Percentiles rank a stretch among this genome's conserved stretches.
These are phyloP conservation scores for honey bee (Apis mellifera) DNA, from an alignment of 1,140 invertebrate species.

Conservation along the genomic window Amel_HAv3.1 CM009934.2:4845501-4846000, in stretches of 20 bases:
- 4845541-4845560: too few relatives aligned
- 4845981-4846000: conserved; percentile 56
- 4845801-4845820: conserved; percentile 75
- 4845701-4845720: not conserved
- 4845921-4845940: conserved; percentile 66
- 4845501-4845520: too few relatives aligned
- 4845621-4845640: not conserved
- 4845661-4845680: not conserved
- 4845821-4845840: conserved; percentile 76
- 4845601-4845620: too few relatives aligned
- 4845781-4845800: conserved; percentile 76
- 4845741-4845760: not conserved
- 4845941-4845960: conserved; percentile 72
- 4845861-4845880: conserved; percentile 70
- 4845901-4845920: conserved; percentile 71
- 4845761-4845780: conserved; percentile 22
- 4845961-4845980: conserved; percentile 63
- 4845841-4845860: conserved; percentile 72
- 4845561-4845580: too few relatives aligned
- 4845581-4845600: too few relatives aligned
- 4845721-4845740: not conserved
- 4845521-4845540: too few relatives aligned
- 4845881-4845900: conserved; percentile 71
- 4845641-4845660: not conserved
- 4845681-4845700: not conserved